Conservation (phyloP, 2,797 vertebrate genomes). For the Lateolabrax maculatus region DNA sequence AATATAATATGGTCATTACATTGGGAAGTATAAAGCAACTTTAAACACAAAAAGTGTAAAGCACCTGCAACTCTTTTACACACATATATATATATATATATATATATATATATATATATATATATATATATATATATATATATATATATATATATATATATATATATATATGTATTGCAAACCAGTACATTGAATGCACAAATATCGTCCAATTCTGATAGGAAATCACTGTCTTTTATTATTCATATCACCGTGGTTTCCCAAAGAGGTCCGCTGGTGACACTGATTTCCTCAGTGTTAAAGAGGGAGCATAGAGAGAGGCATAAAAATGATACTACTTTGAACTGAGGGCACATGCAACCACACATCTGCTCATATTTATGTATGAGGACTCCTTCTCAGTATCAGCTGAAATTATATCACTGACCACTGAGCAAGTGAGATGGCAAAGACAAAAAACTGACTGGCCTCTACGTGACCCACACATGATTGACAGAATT, state of each 20-base stretch:
- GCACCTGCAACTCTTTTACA: not conserved
- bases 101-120: no score
- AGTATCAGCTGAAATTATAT: conserved; percentile 47
- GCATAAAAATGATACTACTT: conserved; percentile 46
- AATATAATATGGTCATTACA: conserved; percentile 16
- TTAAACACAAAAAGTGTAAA: conserved; percentile 6
- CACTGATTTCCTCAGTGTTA: conserved; percentile 54
- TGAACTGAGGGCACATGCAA: conserved; percentile 50
- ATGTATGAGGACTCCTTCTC: conserved; percentile 59
- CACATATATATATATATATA: no score
- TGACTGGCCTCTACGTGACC: conserved; percentile 47
- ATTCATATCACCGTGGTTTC: conserved; percentile 44
- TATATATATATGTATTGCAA: not conserved
- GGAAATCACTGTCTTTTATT: conserved; percentile 35
- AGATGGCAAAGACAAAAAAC: conserved; percentile 53
- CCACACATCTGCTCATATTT: conserved; percentile 57
- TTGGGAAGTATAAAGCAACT: conserved; percentile 10
- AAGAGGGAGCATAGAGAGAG: conserved; percentile 45
- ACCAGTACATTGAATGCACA: not conserved
- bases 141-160: no score
- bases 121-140: no score
- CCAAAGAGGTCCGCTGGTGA: conserved; percentile 46
- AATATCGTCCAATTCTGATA: not conserved
- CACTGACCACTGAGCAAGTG: conserved; percentile 51
- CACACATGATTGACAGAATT: conserved; percentile 46